Base-by-base conservation (phyloP, 2,797 vertebrate species). In the Sebastiscus albofasciatus region DNA sequence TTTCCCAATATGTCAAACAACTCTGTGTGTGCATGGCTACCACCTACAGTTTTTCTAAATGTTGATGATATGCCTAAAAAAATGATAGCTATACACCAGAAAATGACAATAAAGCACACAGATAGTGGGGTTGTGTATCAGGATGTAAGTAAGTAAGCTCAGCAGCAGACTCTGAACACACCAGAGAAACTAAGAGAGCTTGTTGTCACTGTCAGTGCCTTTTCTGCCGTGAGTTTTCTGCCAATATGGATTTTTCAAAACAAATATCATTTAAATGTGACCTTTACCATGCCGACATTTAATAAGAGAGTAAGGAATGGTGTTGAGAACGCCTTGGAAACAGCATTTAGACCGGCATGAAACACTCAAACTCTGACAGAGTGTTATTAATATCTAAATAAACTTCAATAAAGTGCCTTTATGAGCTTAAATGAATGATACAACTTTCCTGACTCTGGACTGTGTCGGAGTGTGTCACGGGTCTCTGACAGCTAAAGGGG, bases 361-460 rank as follows among this genome's bases (percentile, higher is more conserved):
- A 72, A 74, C 36, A n/a, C 27, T 31, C 60, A 16, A 42, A 68
- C 16, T 4, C 18, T 49, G 36, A 59, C 22, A 31, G 12, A 12
- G 9, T 8, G 29, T 73, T 66, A 84, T 75, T 80, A 86, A 46
- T 86, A 85, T 80, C 77, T 75, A 78, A 84, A 86, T 86, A 77
- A 18, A 49, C 18, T 49, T 49, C 18, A 49, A 49, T 49, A 49
- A 84, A 86, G 69, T 20, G 29, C 39, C 67, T 79, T 83, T 78
- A 79, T 79, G 82, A 74, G 42, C 60, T 83, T 72, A 80, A 82
- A 88, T 84, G 22, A 84, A 82, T 85, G 67, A 89, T 84, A 77
- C 82, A 87, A 86, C 81, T 70, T 71, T 67, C 72, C 69, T 36
- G 67, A 79, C 75, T 83, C 39, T 65, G 75, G 52, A 67, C 72